Evolutionary conservation across 2,797 vertebrate genomes (phyloP).

Genomic region (Hydrocynus forskahlii): DNA sequence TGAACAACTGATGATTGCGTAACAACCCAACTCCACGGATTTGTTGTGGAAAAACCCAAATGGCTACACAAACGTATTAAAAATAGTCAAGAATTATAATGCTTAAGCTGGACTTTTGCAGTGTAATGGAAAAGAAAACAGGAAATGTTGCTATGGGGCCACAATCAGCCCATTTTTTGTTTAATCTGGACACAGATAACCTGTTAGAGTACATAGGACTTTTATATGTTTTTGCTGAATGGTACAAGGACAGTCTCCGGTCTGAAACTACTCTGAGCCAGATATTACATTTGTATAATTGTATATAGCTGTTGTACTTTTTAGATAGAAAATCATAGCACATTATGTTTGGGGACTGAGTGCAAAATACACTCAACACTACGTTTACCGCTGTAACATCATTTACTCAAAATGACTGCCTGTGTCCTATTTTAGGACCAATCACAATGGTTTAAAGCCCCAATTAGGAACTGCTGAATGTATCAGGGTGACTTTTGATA

Average conservation of each 20-base stretch:
- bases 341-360: slow-evolving; percentile 55
- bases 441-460: not conserved
- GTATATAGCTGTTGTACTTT: slow-evolving; percentile 68
- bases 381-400: slow-evolving; percentile 49
- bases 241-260: slow-evolving; percentile 50
- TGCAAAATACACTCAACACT: slow-evolving; percentile 55
- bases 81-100: slow-evolving; percentile 63
- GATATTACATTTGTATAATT: slow-evolving; percentile 62
- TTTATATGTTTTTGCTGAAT: slow-evolving; percentile 52
- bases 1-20: too few species aligned
- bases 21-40: not conserved
- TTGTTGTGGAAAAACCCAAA: not conserved
- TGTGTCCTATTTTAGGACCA: not conserved
- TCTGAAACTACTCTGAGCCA: slow-evolving; percentile 66
- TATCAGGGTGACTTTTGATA: not conserved
- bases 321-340: slow-evolving; percentile 52
- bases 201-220: slow-evolving; percentile 29
- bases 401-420: slow-evolving; percentile 6
- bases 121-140: slow-evolving; percentile 47
- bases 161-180: slow-evolving; percentile 26
- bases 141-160: slow-evolving; percentile 2
- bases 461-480: not conserved
- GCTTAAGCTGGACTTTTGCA: slow-evolving; percentile 95
- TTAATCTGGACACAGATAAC: slow-evolving; percentile 23
- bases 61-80: slow-evolving; percentile 2